Conservation (phyloP, 2,888 invertebrate genomes). For the Volucella inflata region DNA sequence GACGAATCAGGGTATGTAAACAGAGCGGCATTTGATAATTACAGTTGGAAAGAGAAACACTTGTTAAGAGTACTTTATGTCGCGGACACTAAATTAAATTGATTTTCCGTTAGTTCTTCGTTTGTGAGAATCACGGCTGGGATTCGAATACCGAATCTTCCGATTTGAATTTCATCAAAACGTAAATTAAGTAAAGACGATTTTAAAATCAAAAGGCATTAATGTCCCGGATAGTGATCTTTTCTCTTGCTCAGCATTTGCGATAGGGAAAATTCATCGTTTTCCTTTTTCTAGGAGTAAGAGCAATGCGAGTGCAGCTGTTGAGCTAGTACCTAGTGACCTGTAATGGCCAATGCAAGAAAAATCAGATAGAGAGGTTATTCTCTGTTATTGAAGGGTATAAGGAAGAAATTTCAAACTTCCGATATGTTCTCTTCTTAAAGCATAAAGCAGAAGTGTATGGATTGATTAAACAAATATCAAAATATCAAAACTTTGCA, state of each 20-base stretch:
- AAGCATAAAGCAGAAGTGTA: no score
- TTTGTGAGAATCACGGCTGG: no score
- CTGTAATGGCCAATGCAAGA: no score
- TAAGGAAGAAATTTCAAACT: no score
- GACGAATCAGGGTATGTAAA: neutral
- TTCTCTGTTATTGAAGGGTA: no score
- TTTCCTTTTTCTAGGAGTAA: neutral
- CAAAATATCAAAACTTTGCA: no score
- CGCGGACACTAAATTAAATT: slow-evolving; percentile 1
- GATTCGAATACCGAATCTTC: no score
- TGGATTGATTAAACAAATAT: no score
- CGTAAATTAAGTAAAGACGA: neutral
- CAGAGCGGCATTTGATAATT: slow-evolving; percentile 4
- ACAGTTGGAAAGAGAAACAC: slow-evolving; percentile 24
- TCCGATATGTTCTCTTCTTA: no score
- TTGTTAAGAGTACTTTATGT: slow-evolving; percentile 2
- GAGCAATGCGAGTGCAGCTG: neutral
- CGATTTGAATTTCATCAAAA: no score
- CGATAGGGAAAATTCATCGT: neutral
- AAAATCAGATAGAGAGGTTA: no score
- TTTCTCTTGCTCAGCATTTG: neutral
- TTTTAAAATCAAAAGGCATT: neutral
- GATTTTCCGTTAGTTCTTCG: slow-evolving; percentile 2
- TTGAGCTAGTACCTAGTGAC: no score
- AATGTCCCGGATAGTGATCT: neutral